A percentile compares a stretch with the other conserved stretches of the same genome.
Evolutionary conservation across 2,797 vertebrate species (phyloP).

Genomic region (Rhinogobio ventralis): DNA sequence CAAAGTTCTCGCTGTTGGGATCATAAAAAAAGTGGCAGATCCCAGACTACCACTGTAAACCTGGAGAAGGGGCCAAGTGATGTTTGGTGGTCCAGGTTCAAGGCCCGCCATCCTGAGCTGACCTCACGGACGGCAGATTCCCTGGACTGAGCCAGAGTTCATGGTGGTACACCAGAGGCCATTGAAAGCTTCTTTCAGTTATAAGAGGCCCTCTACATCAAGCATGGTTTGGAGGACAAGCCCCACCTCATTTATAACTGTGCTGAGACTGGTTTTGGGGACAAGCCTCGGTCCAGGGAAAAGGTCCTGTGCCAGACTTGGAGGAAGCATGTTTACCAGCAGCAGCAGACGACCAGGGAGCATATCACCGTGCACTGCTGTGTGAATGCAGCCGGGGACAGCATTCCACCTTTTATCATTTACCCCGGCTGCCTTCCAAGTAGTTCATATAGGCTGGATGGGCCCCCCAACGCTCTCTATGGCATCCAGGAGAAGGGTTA

Average conservation of each 20-base stretch:
- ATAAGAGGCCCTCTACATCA: neutral
- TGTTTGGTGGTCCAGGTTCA: constrained; percentile 30
- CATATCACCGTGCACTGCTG: constrained; percentile 1
- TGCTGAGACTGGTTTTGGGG: constrained; percentile 25
- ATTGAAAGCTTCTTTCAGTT: neutral
- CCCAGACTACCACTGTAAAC: neutral
- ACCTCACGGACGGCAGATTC: no score
- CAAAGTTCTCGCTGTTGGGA: no score
- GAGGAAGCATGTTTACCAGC: neutral
- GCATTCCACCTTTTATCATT: constrained; percentile 34
- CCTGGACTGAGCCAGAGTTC: no score
- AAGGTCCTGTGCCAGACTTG: neutral
- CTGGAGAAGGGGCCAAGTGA: neutral
- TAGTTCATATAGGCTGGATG: neutral
- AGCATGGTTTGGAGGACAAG: neutral
- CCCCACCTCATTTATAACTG: constrained; percentile 28
- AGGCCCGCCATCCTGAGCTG: no score
- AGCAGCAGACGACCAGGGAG: neutral
- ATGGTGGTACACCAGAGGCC: neutral
- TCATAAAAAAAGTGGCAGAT: neutral
- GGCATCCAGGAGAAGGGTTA: neutral
- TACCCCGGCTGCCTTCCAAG: constrained; percentile 31
- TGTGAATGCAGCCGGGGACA: constrained; percentile 32
- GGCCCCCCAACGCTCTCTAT: neutral
- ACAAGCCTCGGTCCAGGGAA: constrained; percentile 4